Evolutionary conservation across 2,797 vertebrate genomes (phyloP).

Genomic region (Tachyglossus aculeatus): DNA sequence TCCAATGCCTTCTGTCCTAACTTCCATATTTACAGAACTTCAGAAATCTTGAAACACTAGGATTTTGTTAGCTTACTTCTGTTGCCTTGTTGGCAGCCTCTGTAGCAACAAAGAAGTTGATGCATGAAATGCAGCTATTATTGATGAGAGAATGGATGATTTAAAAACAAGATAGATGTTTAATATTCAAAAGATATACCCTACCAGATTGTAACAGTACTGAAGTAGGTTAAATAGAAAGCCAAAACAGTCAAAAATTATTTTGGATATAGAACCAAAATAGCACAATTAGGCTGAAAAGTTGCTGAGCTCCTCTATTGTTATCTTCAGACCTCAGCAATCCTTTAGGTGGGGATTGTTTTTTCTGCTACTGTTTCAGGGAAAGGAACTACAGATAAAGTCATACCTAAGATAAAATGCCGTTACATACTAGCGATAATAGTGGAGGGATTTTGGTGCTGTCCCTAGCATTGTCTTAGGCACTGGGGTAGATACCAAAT

Average conservation of each 20-base stretch:
- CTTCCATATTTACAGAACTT: conserved; percentile 46
- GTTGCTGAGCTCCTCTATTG: conserved; percentile 55
- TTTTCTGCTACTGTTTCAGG: too few relatives aligned
- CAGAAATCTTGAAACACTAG: conserved; percentile 45
- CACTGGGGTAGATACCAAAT: too few relatives aligned
- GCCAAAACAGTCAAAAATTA: conserved; percentile 64
- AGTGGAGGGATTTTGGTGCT: too few relatives aligned
- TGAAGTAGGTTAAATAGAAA: conserved; percentile 61
- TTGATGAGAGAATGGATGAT: conserved; percentile 59
- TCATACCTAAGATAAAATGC: too few relatives aligned
- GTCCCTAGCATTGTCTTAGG: too few relatives aligned
- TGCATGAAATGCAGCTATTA: conserved; percentile 64
- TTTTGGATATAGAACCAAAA: conserved; percentile 62
- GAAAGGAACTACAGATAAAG: too few relatives aligned
- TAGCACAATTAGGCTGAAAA: conserved; percentile 63
- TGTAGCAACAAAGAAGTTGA: conserved; percentile 52
- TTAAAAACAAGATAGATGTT: conserved; percentile 61
- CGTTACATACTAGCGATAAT: too few relatives aligned
- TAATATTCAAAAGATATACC: conserved; percentile 52
- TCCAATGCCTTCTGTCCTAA: conserved; percentile 47
- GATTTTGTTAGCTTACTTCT: conserved; percentile 58
- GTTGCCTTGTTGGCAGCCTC: conserved; percentile 57
- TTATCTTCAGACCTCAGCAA: conserved; percentile 24
- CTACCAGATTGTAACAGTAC: conserved; percentile 58
- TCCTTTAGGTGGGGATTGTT: conserved; percentile 33